phyloP scores from a whole-genome alignment of 2,888 invertebrate genomes.

The Ormyrus nitidulus region DNA sequence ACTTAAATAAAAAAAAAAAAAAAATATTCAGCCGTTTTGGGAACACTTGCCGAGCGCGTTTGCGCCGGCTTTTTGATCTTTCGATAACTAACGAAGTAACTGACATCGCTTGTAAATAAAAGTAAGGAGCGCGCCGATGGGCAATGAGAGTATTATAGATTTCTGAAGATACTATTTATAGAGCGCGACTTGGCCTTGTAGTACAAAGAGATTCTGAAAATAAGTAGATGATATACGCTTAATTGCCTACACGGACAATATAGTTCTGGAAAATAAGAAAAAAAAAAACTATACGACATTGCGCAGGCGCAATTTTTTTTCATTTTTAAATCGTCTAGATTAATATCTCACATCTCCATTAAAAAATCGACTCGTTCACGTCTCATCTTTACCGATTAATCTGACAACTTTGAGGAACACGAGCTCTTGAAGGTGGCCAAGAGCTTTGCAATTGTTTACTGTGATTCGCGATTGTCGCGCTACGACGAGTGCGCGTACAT shows the following conservation, averaged over 20 bases:
- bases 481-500: conserved; percentile 18
- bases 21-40: background rate
- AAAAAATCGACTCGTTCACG: conserved; percentile 3
- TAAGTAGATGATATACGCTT: conserved; percentile 63
- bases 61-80: conserved; percentile 15
- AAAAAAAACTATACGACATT: conserved; percentile 59
- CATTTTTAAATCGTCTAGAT: conserved; percentile 24
- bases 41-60: conserved; percentile 3
- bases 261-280: conserved; percentile 52
- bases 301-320: conserved; percentile 69
- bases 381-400: background rate
- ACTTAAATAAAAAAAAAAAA: conserved; percentile 4
- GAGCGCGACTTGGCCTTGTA: conserved; percentile 64
- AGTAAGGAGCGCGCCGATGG: background rate
- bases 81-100: background rate
- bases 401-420: conserved; percentile 25
- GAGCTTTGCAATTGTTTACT: conserved; percentile 54
- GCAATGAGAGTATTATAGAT: conserved; percentile 30
- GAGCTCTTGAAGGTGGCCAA: conserved; percentile 24
- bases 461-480: conserved; percentile 53
- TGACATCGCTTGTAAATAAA: conserved; percentile 43
- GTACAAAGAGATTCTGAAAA: conserved; percentile 63
- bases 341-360: conserved; percentile 22
- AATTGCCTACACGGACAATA: conserved; percentile 70
- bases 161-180: conserved; percentile 47